phyloP scores from a whole-genome alignment of 1,140 invertebrate species.

The Lordiphosa stackelbergi region DNA sequence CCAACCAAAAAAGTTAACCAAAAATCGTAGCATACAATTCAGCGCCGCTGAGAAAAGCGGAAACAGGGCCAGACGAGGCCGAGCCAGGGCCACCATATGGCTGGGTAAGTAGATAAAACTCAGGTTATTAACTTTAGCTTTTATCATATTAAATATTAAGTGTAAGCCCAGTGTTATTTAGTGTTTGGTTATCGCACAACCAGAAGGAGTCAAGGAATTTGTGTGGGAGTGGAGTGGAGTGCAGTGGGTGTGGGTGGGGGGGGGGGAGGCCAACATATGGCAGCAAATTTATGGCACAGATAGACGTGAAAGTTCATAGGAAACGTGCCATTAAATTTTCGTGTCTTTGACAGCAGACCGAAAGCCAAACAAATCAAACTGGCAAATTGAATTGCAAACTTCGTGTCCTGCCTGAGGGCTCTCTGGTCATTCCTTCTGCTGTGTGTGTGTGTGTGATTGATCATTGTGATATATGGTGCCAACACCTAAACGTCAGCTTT shows the following conservation, averaged over 20 bases:
- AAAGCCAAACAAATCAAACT: constrained; percentile 60
- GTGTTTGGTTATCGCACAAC: constrained; percentile 36
- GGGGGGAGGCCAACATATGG: constrained; percentile 41
- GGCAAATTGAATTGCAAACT: constrained; percentile 61
- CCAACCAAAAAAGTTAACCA: too few relatives aligned
- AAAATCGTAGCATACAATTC: too few relatives aligned
- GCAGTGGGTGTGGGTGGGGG: too few relatives aligned
- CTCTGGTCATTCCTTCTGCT: not conserved
- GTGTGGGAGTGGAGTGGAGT: not conserved
- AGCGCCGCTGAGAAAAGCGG: too few relatives aligned
- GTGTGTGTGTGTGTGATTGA: constrained; percentile 56
- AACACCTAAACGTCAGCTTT: constrained; percentile 71
- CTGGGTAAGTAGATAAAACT: constrained; percentile 62
- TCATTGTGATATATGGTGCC: constrained; percentile 68
- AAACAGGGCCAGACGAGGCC: too few relatives aligned
- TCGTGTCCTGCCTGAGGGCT: not conserved
- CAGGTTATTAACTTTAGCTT: constrained; percentile 61
- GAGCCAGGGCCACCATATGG: constrained; percentile 47
- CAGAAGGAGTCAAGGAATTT: constrained; percentile 4
- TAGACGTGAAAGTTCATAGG: constrained; percentile 26
- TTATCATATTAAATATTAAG: constrained; percentile 68
- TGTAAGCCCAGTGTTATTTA: constrained; percentile 23
- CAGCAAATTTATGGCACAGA: constrained; percentile 46
- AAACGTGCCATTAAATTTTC: constrained; percentile 6
- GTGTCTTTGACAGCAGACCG: constrained; percentile 6